Evolutionary conservation across 64 coral and sea anemone genomes (phyloP), one percentile per base, ranked within the genome.

Genomic region (Anthopleura sola): DNA sequence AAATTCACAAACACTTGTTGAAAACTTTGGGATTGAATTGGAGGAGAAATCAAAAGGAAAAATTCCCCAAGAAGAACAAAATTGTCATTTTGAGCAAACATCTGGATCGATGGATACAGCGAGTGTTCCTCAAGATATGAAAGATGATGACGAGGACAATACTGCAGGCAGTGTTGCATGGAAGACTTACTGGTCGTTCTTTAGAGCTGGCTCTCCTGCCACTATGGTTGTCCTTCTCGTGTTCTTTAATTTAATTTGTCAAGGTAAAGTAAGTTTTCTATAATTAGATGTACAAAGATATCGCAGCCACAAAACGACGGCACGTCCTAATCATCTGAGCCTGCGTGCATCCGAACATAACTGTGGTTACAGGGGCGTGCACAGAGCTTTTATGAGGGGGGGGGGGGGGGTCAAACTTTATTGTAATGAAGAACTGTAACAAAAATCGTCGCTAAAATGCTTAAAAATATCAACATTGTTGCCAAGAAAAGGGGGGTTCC

Each of bases 111-210:
- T 17, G 3, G 51, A 34, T 14, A 17, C n/a, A 55, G 24, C n/a
- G 7, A 89, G 36, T 24, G 40, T 44, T 50, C 37, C 18, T 33
- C 64, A 21, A 23, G 24, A 80, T 53, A 86, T 86, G 76, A 26
- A 50, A 38, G 85, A 60, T 32, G 34, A 87, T 14, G 57, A 81
- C 20, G 85, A 88, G 20, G 85, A 84, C 6, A 75, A 60, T 46
- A 32, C 13, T 60, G 79, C 39, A 29, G 86, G 91, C n/a, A 75
- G 48, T 29, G 86, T 87, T 53, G 81, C 75, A 2, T 92, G 75
- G 53, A 84, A 66, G 68, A 64, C 75, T 12, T 92, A 87, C 80
- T 92, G 91, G 91, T 62, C 80, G 39, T 92, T 87, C n/a, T 49
- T 92, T 12, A 87, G 23, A 20, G 81, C 86, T 33, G 91, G 86